Evolutionary conservation across 2,797 vertebrate species (phyloP).

Genomic region (Aselliscus stoliczkanus): DNA sequence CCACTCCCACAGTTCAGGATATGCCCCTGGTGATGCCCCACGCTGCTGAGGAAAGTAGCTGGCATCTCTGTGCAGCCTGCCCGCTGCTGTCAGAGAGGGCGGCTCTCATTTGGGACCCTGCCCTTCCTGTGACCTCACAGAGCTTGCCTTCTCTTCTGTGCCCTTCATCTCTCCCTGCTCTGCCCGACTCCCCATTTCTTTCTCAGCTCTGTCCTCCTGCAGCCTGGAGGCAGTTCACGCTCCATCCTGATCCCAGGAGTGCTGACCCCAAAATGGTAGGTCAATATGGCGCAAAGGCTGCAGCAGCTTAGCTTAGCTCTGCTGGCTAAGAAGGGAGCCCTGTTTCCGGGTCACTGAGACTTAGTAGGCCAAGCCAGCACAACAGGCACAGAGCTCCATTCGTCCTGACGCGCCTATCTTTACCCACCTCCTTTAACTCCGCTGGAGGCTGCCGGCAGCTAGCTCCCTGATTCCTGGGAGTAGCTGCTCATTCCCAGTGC

Average conservation of each 20-base stretch:
- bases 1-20: background rate
- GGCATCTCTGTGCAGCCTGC: rapidly evolving
- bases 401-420: background rate
- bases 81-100: background rate
- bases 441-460: background rate
- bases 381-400: background rate
- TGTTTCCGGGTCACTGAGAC: background rate
- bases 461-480: background rate
- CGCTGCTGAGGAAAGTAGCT: background rate
- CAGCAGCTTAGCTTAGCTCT: background rate
- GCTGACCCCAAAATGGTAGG: rapidly evolving
- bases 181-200: background rate
- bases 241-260: too few relatives aligned
- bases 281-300: background rate
- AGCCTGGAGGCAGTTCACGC: background rate
- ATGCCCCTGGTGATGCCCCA: background rate
- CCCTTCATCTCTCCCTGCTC: rapidly evolving
- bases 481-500: background rate
- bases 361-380: background rate
- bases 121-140: background rate
- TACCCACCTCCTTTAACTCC: background rate
- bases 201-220: background rate
- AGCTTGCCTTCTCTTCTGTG: background rate
- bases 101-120: background rate
- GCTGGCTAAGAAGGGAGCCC: background rate